Evolutionary conservation across 1,140 invertebrate genomes (phyloP), one percentile per base, ranked within the genome.

Genomic region (Stratiolaelaps scimitus): DNA sequence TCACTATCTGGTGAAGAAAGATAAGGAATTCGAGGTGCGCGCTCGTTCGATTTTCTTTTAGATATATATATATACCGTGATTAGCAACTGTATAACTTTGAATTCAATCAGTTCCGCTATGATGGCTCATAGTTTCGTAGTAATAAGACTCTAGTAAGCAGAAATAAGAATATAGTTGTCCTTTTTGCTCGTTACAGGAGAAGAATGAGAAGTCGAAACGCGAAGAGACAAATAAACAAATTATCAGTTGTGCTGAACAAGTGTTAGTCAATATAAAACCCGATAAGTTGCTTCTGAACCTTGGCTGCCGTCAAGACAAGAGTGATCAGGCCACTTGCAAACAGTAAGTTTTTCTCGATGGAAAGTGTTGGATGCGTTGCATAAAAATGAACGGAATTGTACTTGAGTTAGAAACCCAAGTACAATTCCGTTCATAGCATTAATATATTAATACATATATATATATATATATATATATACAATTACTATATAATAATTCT

Each of bases 311-410:
- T 2, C 53, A 60, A 26, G 53, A 60, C 53, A 60, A 60, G 23
- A 60, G 34, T 23, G 53, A 60, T 23, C 53, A 20, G 13, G 20
- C 26, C 34, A 15, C 53, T 70, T 68, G 43, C 19, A 43, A 70
- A 71, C 23, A 70, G 67, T 19, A 71, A 71, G 29, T 66, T 68
- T n/a, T n/a, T n/a, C n/a, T n/a, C n/a, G n/a, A n/a, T n/a, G n/a
- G n/a, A n/a, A n/a, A n/a, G n/a, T n/a, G n/a, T n/a, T n/a, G n/a
- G n/a, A n/a, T n/a, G n/a, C n/a, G n/a, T n/a, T n/a, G n/a, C n/a
- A n/a, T n/a, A n/a, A n/a, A n/a, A n/a, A n/a, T n/a, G n/a, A n/a
- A n/a, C n/a, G n/a, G n/a, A n/a, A n/a, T n/a, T n/a, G n/a, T n/a
- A n/a, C n/a, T n/a, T n/a, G n/a, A n/a, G n/a, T n/a, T n/a, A n/a